Percentiles rank a stretch among this genome's conserved stretches.
Evolutionary conservation across 2,888 invertebrate species (phyloP).

Genomic region (Clostera curtula): DNA sequence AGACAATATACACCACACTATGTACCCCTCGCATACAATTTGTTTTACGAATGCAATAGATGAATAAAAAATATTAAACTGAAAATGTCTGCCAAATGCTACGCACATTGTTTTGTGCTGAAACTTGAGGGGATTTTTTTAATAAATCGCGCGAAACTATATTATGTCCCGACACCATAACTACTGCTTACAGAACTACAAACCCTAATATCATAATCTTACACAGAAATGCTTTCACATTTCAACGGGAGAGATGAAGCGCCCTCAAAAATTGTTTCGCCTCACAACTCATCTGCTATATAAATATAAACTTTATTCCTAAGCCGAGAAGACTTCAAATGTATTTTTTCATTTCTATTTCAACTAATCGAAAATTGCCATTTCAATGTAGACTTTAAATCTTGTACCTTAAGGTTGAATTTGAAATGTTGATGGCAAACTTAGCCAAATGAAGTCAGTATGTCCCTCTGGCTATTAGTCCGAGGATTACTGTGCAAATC

Average conservation of each 20-base stretch:
- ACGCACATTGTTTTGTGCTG: neutral
- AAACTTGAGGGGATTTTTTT: constrained; percentile 24
- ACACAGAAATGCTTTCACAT: constrained; percentile 72
- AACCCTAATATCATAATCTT: constrained; percentile 68
- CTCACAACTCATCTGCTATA: constrained; percentile 15
- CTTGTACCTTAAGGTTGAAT: constrained; percentile 10
- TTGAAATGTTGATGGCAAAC: constrained; percentile 5
- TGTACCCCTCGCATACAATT: too few relatives aligned
- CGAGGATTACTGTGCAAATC: constrained; percentile 63
- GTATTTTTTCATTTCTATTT: neutral
- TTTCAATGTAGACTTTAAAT: constrained; percentile 5
- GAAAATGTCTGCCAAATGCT: neutral
- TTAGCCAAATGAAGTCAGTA: constrained; percentile 27
- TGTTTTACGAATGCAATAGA: too few relatives aligned
- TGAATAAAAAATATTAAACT: neutral
- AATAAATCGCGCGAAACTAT: constrained; percentile 35
- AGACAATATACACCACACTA: too few relatives aligned
- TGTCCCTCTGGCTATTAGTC: constrained; percentile 59
- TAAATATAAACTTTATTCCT: constrained; percentile 23
- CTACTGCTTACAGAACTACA: constrained; percentile 44
- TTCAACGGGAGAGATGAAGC: constrained; percentile 38
- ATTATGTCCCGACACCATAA: constrained; percentile 30
- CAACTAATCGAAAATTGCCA: constrained; percentile 6
- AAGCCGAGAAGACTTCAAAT: constrained; percentile 2
- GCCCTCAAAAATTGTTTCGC: constrained; percentile 53